Evolutionary conservation across 2,888 invertebrate genomes (phyloP).

Genomic region (Tromatobia lineatoria): DNA sequence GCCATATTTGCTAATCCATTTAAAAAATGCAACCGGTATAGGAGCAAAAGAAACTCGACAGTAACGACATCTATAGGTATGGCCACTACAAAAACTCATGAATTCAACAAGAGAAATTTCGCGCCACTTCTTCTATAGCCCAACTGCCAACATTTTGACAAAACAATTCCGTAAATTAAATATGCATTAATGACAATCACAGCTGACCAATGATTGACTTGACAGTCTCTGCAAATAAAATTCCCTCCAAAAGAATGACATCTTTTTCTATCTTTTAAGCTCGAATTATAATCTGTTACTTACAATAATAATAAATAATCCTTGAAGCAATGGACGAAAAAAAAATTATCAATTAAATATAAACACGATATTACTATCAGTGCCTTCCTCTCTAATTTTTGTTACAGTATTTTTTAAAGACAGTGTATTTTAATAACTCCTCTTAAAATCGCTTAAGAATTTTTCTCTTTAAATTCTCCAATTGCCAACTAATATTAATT

Average conservation of each 20-base stretch:
- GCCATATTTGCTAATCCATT: background rate
- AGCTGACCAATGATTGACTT: background rate
- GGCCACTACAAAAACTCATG: background rate
- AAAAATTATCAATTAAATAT: too few relatives aligned
- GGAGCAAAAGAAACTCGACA: background rate
- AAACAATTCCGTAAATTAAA: background rate
- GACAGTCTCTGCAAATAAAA: background rate
- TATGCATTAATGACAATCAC: background rate
- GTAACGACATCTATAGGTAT: constrained; percentile 1
- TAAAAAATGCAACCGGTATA: background rate
- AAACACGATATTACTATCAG: too few relatives aligned
- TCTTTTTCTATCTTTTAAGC: too few relatives aligned
- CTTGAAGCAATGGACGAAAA: too few relatives aligned
- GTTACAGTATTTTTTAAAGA: too few relatives aligned
- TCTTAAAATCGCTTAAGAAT: too few relatives aligned
- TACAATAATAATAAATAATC: too few relatives aligned
- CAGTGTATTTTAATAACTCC: too few relatives aligned
- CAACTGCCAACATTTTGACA: background rate
- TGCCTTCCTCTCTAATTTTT: too few relatives aligned
- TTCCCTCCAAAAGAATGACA: background rate
- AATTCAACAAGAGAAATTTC: background rate
- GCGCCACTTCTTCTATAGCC: background rate
- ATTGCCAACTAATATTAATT: too few relatives aligned
- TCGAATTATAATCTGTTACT: too few relatives aligned
- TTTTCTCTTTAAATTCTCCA: too few relatives aligned